Evolutionary conservation across 2,797 vertebrate genomes (phyloP).

Genomic region (Furcifer pardalis): DNA sequence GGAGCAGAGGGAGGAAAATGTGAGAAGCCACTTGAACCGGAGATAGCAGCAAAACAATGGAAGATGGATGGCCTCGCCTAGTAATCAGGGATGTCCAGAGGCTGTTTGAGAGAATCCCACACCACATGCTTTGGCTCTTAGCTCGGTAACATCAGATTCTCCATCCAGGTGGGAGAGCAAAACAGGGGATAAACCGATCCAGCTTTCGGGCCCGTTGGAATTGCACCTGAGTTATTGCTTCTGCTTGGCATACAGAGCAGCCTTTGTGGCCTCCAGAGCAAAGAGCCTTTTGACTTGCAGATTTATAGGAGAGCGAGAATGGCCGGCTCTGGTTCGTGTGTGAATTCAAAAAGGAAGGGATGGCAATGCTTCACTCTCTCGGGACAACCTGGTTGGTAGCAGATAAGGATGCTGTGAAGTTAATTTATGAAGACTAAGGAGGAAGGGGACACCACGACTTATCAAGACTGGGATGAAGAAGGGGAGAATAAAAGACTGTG

Average conservation of each 20-base stretch:
- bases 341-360: slow-evolving; percentile 3
- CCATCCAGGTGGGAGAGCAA: background rate
- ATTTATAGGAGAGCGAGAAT: slow-evolving; percentile 35
- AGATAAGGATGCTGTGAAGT: slow-evolving; percentile 41
- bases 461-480: slow-evolving; percentile 12
- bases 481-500: background rate
- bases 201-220: background rate
- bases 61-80: background rate
- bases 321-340: background rate
- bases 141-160: fast-evolving
- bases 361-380: slow-evolving; percentile 38
- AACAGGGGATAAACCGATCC: background rate
- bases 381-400: slow-evolving; percentile 28
- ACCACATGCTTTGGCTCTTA: fast-evolving
- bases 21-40: background rate
- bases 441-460: background rate
- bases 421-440: slow-evolving; percentile 35
- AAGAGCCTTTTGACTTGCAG: background rate
- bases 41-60: background rate
- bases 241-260: fast-evolving
- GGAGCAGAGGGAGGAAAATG: background rate
- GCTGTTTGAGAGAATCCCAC: no score
- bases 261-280: background rate
- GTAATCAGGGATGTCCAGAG: background rate
- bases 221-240: background rate